phyloP scores from a whole-genome alignment of 2,113 vertebrate genomes.

The Bucco capensis region DNA sequence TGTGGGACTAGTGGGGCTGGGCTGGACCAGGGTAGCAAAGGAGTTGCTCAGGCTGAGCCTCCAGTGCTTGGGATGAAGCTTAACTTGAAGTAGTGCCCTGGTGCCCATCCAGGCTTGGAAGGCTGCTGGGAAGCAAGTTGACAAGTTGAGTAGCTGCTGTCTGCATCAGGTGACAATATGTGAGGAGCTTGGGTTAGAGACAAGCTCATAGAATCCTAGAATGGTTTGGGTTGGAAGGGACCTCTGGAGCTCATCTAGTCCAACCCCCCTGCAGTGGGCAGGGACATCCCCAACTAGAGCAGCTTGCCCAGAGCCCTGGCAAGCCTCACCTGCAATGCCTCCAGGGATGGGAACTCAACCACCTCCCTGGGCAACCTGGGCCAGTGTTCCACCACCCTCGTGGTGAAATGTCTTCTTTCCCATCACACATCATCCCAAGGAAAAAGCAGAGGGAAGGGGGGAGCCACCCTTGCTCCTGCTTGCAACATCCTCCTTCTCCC shows the following conservation, averaged over 20 bases:
- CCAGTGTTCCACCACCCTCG: no score
- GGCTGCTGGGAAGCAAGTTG: not conserved
- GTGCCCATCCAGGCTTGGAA: fast-evolving
- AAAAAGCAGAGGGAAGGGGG: not conserved
- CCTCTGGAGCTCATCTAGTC: no score
- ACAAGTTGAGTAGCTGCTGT: not conserved
- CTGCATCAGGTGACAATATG: no score
- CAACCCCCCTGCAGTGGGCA: no score
- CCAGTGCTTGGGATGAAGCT: not conserved
- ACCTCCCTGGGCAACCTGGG: no score
- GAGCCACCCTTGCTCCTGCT: fast-evolving
- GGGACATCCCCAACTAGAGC: no score
- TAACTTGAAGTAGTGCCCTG: fast-evolving
- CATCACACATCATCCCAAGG: fast-evolving
- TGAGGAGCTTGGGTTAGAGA: not conserved
- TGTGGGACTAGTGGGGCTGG: fast-evolving
- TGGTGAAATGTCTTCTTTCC: no score
- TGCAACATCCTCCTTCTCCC: fast-evolving
- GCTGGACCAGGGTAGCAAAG: fast-evolving
- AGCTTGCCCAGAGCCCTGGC: no score
- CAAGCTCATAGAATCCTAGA: fast-evolving
- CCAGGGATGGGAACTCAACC: no score
- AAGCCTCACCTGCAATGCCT: no score
- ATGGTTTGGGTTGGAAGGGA: no score
- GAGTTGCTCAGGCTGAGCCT: fast-evolving